These are phyloP conservation scores for Hippoglossus hippoglossus DNA, from an alignment of 2,797 vertebrate species.

Conservation along the genomic window DNA sequence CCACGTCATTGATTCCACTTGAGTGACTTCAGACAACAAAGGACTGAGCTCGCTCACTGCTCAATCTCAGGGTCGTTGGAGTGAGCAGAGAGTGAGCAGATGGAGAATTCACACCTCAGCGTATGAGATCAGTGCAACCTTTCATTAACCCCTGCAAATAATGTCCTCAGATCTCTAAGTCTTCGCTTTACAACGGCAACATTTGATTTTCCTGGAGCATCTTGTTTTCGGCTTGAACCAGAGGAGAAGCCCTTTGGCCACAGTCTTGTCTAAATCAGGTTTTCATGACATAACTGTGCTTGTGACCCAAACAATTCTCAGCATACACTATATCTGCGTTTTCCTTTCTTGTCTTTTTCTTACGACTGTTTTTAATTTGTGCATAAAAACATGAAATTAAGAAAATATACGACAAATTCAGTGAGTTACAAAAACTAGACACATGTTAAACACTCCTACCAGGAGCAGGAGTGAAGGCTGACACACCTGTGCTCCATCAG, in stretches of 20 bases:
- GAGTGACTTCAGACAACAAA: conserved; percentile 13
- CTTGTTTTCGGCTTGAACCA: neutral
- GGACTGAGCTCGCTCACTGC: conserved; percentile 9
- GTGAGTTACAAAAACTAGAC: no score
- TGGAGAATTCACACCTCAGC: neutral
- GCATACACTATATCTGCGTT: neutral
- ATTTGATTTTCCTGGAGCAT: conserved; percentile 12
- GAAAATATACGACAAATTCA: no score
- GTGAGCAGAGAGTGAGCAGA: neutral
- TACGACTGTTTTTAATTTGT: no score
- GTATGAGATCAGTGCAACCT: neutral
- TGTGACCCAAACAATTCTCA: neutral
- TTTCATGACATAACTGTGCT: neutral
- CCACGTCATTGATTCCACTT: conserved; percentile 24
- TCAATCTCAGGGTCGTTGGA: conserved; percentile 35
- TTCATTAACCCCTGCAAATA: conserved; percentile 6
- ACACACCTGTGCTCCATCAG: no score
- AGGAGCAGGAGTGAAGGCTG: no score
- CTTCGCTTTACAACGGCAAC: neutral
- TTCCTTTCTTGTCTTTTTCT: no score
- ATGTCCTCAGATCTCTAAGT: conserved; percentile 1
- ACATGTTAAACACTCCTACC: no score
- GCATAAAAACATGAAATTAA: no score
- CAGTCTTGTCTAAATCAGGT: neutral
- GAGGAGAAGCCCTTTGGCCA: neutral